Evolutionary conservation across 2,888 invertebrate species (phyloP), one percentile per base, ranked within the genome.

Genomic region (Saturnia pavonia): DNA sequence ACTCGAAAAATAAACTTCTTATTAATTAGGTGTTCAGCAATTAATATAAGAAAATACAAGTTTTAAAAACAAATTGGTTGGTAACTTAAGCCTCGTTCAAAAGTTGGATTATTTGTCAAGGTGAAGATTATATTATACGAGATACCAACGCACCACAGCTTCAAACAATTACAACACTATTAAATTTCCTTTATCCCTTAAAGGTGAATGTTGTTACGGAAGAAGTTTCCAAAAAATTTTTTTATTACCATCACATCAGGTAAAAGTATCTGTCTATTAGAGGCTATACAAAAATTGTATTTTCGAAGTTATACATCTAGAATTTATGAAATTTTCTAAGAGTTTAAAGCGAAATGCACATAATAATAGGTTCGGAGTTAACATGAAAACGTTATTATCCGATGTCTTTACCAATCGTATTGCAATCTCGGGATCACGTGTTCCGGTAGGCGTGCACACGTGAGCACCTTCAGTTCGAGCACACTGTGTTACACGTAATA

Each of bases 381-480:
- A 19, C 34, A 7, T 19, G 65, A n/a, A 65, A 63, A 65, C n/a
- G 4, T 40, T 67, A 40, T 65, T 65, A 65, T 34, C 19, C n/a
- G 19, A 65, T 65, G 71, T 67, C 65, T 27, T 27, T 60, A 9
- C 60, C 71, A 69, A 71, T 69, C 71, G 71, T 63, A 69, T 69
- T 48, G 69, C 65, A 71, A 71, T 71, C 69, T 69, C 66, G 65
- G 71, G 66, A 69, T 71, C 69, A 54, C 69, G 71, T 71, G 65
- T 42, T 65, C n/a, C 34, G 65, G 40, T 65, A 34, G 65, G 65
- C 65, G 16, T 65, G 54, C 57, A 54, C 70, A 70, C 67, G 70
- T 67, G 67, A 67, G 27, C 67, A 19, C 54, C 25, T 67, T 70
- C 40, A n/a, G 65, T 65, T 40, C 40, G n/a, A 8, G 65, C 40